Evolutionary conservation across 2,888 invertebrate genomes (phyloP), one percentile per base, ranked within the genome.

Genomic region (Microctonus hyperodae): DNA sequence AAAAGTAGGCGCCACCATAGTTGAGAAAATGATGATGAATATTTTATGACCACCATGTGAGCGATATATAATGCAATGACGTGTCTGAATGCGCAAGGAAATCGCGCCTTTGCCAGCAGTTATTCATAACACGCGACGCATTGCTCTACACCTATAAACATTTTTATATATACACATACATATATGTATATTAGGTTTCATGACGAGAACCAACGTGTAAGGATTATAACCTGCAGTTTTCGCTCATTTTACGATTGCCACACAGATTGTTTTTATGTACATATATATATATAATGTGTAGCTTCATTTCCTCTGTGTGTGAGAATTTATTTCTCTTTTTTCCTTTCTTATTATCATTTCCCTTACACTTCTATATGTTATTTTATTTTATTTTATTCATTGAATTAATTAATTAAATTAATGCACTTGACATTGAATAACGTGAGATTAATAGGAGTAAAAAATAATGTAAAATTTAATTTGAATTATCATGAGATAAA

Each of bases 231-330:
- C 67, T 31, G 22, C 62, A 58, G 51, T 64, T 64, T 68, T 58
- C 55, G 37, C 62, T 51, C 62, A 62, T 67, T 69, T 69, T 67
- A 69, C 64, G 69, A 69, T 69, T 57, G 59, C 56, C 31, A 56
- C 23, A 35, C 11, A 10, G 51, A 51, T 51, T 51, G 20, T 51
- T 20, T 16, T 23, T 22, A 13, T 51, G 11, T 23, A n/a, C n/a
- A n/a, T n/a, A n/a, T n/a, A n/a, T n/a, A n/a, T n/a, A n/a, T n/a
- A 51, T 51, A 13, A 22, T 51, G 13, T 11, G 23, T 23, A 6
- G 6, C 11, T 51, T 51, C 13, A 3, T 11, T 51, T 51, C 23
- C 22, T 23, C 11, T 22, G 20, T 23, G 2, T 23, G 23, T 51
- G 6, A 23, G 11, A 10, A 22, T n/a, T n/a, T n/a, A n/a, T n/a